Base-by-base conservation (phyloP, 2,888 invertebrate genomes). In the Parasteatoda lunata region DNA sequence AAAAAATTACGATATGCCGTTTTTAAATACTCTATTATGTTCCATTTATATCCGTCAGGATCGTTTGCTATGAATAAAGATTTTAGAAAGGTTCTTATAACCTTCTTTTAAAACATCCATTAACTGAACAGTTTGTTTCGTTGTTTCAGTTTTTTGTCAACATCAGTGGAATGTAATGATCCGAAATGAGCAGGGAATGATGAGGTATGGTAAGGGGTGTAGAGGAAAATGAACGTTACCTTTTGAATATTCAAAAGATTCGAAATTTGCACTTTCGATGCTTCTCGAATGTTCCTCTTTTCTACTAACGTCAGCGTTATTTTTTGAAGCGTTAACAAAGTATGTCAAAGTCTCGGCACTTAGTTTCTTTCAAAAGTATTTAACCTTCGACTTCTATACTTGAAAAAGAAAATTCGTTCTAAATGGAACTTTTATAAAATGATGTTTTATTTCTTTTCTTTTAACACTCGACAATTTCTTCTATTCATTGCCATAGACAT, bases 241-340 rank as follows among this genome's bases (percentile, higher is more conserved):
- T 81, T 81, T 81, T 81, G 81, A 81, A 81, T 81, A 81, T 81
- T 81, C 81, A 81, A 81, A 81, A 81, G 81, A 52, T 75, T 68
- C 73, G 49, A 81, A 81, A 81, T 81, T 81, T 69, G 66, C 81
- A 81, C 81, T 81, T 81, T 75, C 75, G 68, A 59, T 75, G 75
- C 75, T 68, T 73, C 81, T 81, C 69, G 75, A 81, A 75, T 68
- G 54, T 81, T 68, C 59, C 80, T 65, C 72, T 45, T 66, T 68
- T 75, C 75, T 54, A 54, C 75, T 75, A 66, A 52, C 81, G 75
- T 81, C 75, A 81, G 81, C 81, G 52, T 75, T 81, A 81, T 81
- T 81, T 81, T 81, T 81, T 81, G 81, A 81, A 75, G 81, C 81
- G 81, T 81, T 81, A 81, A 81, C 81, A 81, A 81, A 81, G 81